These are phyloP conservation scores for Hiodon alosoides DNA, from an alignment of 2,113 vertebrate genomes.

Conservation along the genomic window DNA sequence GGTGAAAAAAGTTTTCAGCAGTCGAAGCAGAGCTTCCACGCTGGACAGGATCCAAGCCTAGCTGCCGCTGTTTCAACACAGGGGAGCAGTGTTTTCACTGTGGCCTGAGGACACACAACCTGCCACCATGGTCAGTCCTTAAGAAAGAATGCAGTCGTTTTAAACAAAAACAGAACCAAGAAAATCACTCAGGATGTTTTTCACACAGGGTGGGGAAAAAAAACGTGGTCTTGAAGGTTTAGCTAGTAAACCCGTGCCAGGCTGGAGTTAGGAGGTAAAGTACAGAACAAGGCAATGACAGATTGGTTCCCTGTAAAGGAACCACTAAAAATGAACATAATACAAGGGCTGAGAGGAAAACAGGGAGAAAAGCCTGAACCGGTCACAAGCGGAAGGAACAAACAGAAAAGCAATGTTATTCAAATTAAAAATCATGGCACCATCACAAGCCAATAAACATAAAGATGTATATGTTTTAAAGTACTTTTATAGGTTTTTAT, in stretches of 20 bases:
- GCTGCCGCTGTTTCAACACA: conserved; percentile 29
- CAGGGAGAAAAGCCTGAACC: not conserved
- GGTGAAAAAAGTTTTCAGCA: conserved; percentile 26
- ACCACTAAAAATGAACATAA: conserved; percentile 8
- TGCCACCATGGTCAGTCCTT: conserved; percentile 23
- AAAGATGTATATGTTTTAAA: not conserved
- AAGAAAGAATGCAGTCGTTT: conserved; percentile 39
- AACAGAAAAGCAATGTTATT: not conserved
- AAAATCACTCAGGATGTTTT: conserved; percentile 28
- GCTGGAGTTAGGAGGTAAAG: not conserved
- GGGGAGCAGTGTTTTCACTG: conserved; percentile 33
- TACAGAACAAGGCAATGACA: conserved; percentile 10
- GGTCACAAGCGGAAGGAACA: not conserved
- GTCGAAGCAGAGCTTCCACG: conserved; percentile 22
- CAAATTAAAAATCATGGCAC: not conserved
- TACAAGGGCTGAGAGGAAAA: not conserved
- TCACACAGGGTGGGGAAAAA: conserved; percentile 18
- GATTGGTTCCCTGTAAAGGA: conserved; percentile 8
- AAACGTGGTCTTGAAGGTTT: conserved; percentile 14
- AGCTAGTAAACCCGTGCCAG: not conserved
- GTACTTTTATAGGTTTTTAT: too few species aligned
- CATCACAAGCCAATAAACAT: not conserved
- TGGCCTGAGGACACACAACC: conserved; percentile 26
- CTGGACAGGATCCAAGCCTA: conserved; percentile 26
- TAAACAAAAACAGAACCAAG: conserved; percentile 10